phyloP scores from a whole-genome alignment of 1,140 invertebrate genomes.

The Penaeus japonicus region DNA sequence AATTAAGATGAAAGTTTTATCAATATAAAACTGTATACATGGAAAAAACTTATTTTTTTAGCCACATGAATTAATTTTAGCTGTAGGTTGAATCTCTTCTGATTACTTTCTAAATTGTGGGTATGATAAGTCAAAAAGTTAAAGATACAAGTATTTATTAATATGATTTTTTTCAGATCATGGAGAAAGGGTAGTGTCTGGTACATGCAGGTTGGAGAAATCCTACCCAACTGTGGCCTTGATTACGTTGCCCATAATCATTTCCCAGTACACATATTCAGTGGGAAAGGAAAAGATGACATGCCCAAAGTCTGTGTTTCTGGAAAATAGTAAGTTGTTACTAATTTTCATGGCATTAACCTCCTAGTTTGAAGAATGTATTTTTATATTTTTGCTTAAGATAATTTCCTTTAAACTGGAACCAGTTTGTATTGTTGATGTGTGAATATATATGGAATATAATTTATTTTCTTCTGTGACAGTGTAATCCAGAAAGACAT shows the following conservation, averaged over 20 bases:
- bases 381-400: too few relatives aligned
- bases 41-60: too few relatives aligned
- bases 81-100: too few relatives aligned
- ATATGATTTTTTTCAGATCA: background rate
- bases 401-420: too few relatives aligned
- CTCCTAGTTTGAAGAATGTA: too few relatives aligned
- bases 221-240: constrained; percentile 42
- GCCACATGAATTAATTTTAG: too few relatives aligned
- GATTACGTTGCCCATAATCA: constrained; percentile 32
- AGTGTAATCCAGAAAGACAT: constrained; percentile 47
- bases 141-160: background rate
- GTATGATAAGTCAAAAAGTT: background rate
- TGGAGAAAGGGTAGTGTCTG: constrained; percentile 42
- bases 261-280: constrained; percentile 44
- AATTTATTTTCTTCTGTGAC: background rate
- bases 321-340: constrained; percentile 39
- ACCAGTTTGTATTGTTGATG: too few relatives aligned
- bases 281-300: constrained; percentile 39
- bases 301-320: constrained; percentile 43
- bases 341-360: background rate
- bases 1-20: too few relatives aligned
- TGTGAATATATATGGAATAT: background rate
- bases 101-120: background rate
- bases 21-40: too few relatives aligned
- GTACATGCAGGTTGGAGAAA: constrained; percentile 46